Evolutionary conservation across 2,113 vertebrate species (phyloP).

Genomic region (Triplophysa rosa): DNA sequence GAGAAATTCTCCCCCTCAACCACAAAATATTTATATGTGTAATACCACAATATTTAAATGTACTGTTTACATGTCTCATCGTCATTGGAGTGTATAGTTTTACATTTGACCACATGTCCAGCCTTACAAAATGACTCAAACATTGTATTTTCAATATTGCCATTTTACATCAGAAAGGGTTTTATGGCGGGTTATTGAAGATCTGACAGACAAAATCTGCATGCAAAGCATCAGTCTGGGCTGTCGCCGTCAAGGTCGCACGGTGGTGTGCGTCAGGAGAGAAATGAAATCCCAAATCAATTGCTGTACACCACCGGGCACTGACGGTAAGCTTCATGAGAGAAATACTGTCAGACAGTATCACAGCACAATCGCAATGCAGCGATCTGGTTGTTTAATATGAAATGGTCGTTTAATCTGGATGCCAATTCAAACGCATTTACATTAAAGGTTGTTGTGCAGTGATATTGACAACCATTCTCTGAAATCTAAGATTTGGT

Average conservation of each 20-base stretch:
- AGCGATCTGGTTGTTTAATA: not conserved
- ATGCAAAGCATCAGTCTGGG: conserved; percentile 39
- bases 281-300: conserved; percentile 75
- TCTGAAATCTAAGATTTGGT: not conserved
- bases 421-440: not conserved
- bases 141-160: too few relatives aligned
- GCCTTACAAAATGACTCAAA: too few relatives aligned
- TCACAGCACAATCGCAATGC: not conserved
- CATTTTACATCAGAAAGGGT: not conserved
- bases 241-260: conserved; percentile 70
- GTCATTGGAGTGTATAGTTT: not conserved
- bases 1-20: conserved; percentile 7
- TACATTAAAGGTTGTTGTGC: not conserved
- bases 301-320: conserved; percentile 52
- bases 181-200: not conserved
- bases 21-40: too few relatives aligned
- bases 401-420: not conserved
- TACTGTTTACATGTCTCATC: too few relatives aligned
- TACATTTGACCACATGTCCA: too few relatives aligned
- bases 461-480: not conserved
- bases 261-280: conserved; percentile 64
- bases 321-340: conserved; percentile 21
- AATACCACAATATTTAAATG: too few relatives aligned
- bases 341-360: not conserved
- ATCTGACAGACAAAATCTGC: not conserved